phyloP scores from a whole-genome alignment of 2,797 vertebrate genomes.

The Chromobotia macracanthus region DNA sequence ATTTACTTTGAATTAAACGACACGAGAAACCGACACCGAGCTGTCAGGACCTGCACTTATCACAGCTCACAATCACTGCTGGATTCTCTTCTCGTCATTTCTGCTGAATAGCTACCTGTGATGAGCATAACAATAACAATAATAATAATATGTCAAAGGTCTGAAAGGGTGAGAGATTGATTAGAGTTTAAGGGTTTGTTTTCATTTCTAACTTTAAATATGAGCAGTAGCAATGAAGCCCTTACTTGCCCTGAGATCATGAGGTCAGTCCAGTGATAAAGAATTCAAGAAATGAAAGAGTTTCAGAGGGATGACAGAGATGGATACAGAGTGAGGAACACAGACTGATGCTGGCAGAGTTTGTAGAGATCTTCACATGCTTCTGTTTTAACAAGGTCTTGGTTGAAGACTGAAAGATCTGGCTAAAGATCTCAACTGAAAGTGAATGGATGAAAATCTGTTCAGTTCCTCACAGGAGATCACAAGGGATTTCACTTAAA shows the following conservation, averaged over 20 bases:
- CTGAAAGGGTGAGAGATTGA: too few relatives aligned
- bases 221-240: too few relatives aligned
- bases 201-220: too few relatives aligned
- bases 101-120: not conserved
- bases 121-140: too few relatives aligned
- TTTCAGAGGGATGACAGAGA: not conserved
- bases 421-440: slow-evolving; percentile 6
- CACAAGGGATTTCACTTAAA: slow-evolving; percentile 21
- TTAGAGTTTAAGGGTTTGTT: too few relatives aligned
- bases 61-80: slow-evolving; percentile 11
- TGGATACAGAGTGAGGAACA: not conserved
- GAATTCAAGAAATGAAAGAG: not conserved
- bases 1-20: slow-evolving; percentile 37
- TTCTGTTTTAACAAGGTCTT: not conserved
- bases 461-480: not conserved
- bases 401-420: slow-evolving; percentile 18
- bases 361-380: not conserved
- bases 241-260: too few relatives aligned
- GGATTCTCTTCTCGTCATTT: not conserved
- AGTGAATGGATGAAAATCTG: not conserved
- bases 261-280: not conserved
- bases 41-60: slow-evolving; percentile 37
- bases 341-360: not conserved
- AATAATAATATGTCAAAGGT: not conserved
- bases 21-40: slow-evolving; percentile 30